Base-by-base conservation (phyloP, 2,113 vertebrate genomes). In the Taurulus bubalis region DNA sequence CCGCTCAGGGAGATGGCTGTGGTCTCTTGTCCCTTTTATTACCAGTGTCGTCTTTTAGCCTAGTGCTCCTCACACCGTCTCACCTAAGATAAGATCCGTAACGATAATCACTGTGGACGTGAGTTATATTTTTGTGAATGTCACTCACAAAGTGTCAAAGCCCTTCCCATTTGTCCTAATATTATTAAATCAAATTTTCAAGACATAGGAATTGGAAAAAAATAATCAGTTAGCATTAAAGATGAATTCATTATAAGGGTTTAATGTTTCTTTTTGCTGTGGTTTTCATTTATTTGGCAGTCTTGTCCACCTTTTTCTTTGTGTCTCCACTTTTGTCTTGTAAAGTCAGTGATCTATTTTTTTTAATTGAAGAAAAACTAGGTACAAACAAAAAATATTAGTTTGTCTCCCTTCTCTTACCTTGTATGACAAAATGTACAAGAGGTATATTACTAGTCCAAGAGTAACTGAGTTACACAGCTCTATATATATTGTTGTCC, bases 261-360 rank as follows among this genome's bases (percentile, higher is more conserved):
- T 92, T 79, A 91, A 89, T 90, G 81, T 90, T 93, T 82, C 69
- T 92, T 89, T 69, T 93, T 93, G 90, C 90, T 90, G 91, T 93
- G 89, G 88, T 90, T 90, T 91, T 83, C 87, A 87, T 89, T 93
- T 87, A 81, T 85, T 76, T 84, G 67, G 91, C 87, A 81, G 89
- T 86, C 80, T 88, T 88, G 78, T 88, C 82, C 84, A 92, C 85
- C 75, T 68, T 85, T 87, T 86, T 89, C 65, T 85, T 94, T 93
- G 8, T 85, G 88, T 94, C 82, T 91, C 87, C 90, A 92, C 84
- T 60, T 89, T 93, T 91, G 95, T 96, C 93, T 94, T 92, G 95
- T 95, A 95, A 96, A 95, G 95, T 95, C 94, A 91, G 95, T 96
- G 94, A 95, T 96, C 92, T 94, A 92, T 96, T 95, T 96, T 96